Evolutionary conservation across 2,888 invertebrate species (phyloP).

Genomic region (Sclerodermus sp.): DNA sequence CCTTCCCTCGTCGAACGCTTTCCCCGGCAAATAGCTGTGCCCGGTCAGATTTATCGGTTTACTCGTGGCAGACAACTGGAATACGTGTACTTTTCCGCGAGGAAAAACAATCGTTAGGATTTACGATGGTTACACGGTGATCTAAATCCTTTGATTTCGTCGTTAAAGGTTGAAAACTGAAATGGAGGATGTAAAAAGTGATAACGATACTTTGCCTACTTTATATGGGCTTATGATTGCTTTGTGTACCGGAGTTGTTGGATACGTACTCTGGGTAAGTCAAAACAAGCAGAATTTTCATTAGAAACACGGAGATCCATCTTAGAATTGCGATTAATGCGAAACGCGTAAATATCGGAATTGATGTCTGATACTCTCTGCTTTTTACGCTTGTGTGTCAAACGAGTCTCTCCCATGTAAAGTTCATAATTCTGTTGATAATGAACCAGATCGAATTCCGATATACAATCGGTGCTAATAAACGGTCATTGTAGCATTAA

Average conservation of each 20-base stretch:
- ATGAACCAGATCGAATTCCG: too few species aligned
- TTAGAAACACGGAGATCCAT: too few species aligned
- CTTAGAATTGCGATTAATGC: too few species aligned
- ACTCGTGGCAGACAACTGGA: conserved; percentile 20
- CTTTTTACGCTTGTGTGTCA: too few species aligned
- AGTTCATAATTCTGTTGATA: too few species aligned
- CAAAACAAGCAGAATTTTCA: too few species aligned
- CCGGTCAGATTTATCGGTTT: conserved; percentile 31
- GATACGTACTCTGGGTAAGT: conserved; percentile 54
- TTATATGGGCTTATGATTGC: conserved; percentile 52
- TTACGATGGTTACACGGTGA: not conserved
- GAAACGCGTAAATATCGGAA: too few species aligned
- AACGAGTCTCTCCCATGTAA: too few species aligned
- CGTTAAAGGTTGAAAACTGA: conserved; percentile 9
- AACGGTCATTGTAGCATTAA: too few species aligned
- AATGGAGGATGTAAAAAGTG: conserved; percentile 33
- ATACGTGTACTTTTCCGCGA: conserved; percentile 23
- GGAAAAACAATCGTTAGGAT: not conserved
- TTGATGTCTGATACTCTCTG: too few species aligned
- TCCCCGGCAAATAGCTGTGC: conserved; percentile 26
- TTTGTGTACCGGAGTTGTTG: conserved; percentile 48
- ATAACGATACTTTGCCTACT: conserved; percentile 47
- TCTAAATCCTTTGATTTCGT: conserved; percentile 18
- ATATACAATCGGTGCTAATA: too few species aligned
- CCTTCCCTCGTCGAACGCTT: conserved; percentile 26